A percentile compares a stretch with the other conserved stretches of the same genome.
Conservation (phyloP, 2,888 invertebrate genomes). For the Drosophila neutralis region DNA sequence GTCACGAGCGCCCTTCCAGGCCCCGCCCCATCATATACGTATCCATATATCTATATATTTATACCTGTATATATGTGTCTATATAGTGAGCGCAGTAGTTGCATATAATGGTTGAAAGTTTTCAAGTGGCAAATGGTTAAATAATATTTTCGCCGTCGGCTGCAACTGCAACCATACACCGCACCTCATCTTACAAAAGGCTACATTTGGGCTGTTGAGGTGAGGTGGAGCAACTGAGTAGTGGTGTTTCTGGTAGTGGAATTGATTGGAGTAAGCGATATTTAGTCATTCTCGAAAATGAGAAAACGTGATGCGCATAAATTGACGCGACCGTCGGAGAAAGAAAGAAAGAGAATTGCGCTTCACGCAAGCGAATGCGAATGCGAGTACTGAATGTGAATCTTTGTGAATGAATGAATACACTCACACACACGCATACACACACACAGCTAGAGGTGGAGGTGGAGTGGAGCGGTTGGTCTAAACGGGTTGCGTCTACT, state of each 20-base stretch:
- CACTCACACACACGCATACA: constrained; percentile 17
- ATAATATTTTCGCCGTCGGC: constrained; percentile 54
- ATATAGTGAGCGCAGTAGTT: constrained; percentile 4
- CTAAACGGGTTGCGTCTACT: constrained; percentile 22
- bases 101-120: constrained; percentile 40
- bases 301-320: constrained; percentile 84
- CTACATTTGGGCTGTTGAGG: constrained; percentile 15
- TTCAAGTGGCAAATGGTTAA: constrained; percentile 58
- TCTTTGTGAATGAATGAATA: constrained; percentile 69
- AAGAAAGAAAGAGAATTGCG: constrained; percentile 44
- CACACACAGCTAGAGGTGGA: constrained; percentile 9
- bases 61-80: constrained; percentile 7
- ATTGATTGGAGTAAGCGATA: constrained; percentile 81
- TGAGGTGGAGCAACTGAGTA: constrained; percentile 24
- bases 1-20: constrained; percentile 41
- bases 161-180: constrained; percentile 52
- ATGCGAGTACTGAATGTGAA: constrained; percentile 56
- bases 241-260: constrained; percentile 19
- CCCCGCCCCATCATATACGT: constrained; percentile 18
- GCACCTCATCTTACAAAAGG: constrained; percentile 27
- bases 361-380: constrained; percentile 56
- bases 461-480: constrained; percentile 11
- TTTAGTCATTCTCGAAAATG: constrained; percentile 84
- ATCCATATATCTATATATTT: constrained; percentile 5
- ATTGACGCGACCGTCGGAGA: constrained; percentile 63